Evolutionary conservation across 2,797 vertebrate species (phyloP), one percentile per base, ranked within the genome.

Genomic region (Alca torda): DNA sequence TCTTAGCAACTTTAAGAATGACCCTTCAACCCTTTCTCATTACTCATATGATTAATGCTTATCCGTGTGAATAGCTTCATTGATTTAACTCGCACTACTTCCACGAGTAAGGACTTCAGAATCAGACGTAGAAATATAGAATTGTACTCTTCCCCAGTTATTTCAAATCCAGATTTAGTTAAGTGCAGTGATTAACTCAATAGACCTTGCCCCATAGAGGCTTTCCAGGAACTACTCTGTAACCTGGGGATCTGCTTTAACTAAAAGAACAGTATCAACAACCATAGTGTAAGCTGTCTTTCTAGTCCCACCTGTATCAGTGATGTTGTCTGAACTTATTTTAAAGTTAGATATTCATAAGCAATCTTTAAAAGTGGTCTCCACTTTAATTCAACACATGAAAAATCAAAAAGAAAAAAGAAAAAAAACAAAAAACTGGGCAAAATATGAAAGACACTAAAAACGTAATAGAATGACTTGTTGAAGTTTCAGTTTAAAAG

Each of bases 11-110:
- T 95, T 96, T 84, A 95, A 78, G 87, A 93, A 93, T 26, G 92
- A 92, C 79, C 82, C 76, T 92, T 96, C 95, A 89, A 91, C 90
- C 59, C 45, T 92, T 95, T 81, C 61, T 95, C 82, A 64, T 97
- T 96, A 96, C 23, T 96, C 45, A 59, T 60, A 89, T 93, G 96
- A 96, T 96, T 96, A 96, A 97, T 94, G 87, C 23, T 94, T 81
- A 87, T 91, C 74, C 82, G 78, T n/a, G 79, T 96, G 84, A 96
- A 94, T 95, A 93, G 90, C 76, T 73, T 85, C 84, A 96, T 92
- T 96, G 96, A 96, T 89, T 93, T 89, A 81, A 86, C 51, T 94
- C 46, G 67, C 69, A 11, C 39, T 69, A 50, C 13, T 92, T 94
- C 76, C 6, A 1, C 1, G 6, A 93, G 77, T 83, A 81, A 84